Base-by-base conservation (phyloP, 2,888 invertebrate species). In the Uropetala carovei region DNA sequence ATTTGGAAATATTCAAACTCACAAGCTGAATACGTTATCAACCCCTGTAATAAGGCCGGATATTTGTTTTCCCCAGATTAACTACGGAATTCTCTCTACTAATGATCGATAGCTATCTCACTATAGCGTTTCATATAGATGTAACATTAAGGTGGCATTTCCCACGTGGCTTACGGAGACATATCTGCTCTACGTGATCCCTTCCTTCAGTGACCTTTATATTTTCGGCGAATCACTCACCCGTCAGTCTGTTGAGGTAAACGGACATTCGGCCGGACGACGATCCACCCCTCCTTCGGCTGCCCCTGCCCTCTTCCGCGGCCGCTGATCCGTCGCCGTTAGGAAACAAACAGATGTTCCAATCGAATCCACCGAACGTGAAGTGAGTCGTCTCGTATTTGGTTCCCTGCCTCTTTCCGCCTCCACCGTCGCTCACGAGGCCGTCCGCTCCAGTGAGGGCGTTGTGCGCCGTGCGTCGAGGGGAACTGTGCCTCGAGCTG, bases 281-380 rank as follows among this genome's bases (percentile, higher is more conserved):
- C 68, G 93, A 84, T 86, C 94, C 93, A 94, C 82, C 92, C 60
- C 64, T 82, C 0, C 94, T 43, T 94, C 95, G 92, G 94, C 94
- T 60, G 22, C 92, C 92, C 7, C 82, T 57, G 58, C 82, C 92
- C 81, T 92, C 92, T 81, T 92, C 81, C 2, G 82, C 27, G 1
- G 81, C 81, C 57, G 82, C 27, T 14, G 58, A 81, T 13, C 82
- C 82, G 9, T 96, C 96, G 59, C 96, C 96, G 92, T 96, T 95
- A 4, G 96, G 96, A 93, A 95, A 96, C 82, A 97, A 96, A 1
- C 97, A 96, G 84, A 98, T 95, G 94, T 97, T 97, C 98, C 98
- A 98, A 94, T 98, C 98, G 94, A 97, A 98, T 58, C 97, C 97
- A 13, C 98, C 98, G 94, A 97, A 98, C 0, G 97, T 96, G 94